phyloP scores from a whole-genome alignment of 2,797 vertebrate species.

The Tamandua tetradactyla region DNA sequence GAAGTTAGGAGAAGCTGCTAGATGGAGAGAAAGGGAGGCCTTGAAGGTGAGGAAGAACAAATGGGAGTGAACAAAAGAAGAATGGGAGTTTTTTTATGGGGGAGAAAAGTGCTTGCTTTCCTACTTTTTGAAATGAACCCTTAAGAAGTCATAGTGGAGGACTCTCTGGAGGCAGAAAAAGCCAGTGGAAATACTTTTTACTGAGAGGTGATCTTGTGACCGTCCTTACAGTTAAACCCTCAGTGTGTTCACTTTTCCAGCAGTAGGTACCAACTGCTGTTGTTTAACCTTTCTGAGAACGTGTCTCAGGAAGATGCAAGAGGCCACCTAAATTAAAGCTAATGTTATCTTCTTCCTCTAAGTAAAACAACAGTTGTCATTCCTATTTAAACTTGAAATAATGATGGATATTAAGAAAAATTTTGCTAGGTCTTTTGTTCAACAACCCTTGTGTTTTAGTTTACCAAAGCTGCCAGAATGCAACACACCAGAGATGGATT shows the following conservation, averaged over 20 bases:
- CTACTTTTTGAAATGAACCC: neutral
- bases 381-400: neutral
- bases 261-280: neutral
- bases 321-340: neutral
- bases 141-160: neutral
- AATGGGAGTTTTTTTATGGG: neutral
- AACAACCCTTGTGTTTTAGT: too few relatives aligned
- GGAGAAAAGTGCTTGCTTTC: neutral
- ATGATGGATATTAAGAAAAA: neutral
- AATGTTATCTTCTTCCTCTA: neutral
- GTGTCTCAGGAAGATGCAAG: neutral
- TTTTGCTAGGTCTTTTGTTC: neutral
- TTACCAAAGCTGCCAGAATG: too few relatives aligned
- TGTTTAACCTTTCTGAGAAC: neutral
- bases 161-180: neutral
- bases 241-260: too few relatives aligned
- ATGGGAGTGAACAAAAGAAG: neutral
- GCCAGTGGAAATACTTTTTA: neutral
- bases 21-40: neutral
- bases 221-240: neutral
- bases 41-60: neutral
- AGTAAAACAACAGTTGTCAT: neutral
- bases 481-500: too few relatives aligned
- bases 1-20: neutral
- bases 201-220: neutral